phyloP scores from a whole-genome alignment of 2,888 invertebrate genomes.

The Allophyes oxyacanthae region DNA sequence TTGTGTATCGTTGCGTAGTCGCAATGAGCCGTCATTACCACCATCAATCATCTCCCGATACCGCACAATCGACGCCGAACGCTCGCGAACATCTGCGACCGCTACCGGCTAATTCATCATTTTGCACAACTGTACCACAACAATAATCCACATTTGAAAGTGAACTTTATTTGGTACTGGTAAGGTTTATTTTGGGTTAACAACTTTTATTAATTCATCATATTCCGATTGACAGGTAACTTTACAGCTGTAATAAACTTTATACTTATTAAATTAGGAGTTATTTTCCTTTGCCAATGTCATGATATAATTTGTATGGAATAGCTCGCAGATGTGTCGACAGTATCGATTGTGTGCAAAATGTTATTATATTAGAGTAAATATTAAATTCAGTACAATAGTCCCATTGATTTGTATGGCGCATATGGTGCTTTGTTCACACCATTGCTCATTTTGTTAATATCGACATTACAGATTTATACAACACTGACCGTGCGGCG shows the following conservation, averaged over 20 bases:
- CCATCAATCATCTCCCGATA: conserved; percentile 58
- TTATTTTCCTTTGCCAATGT: conserved; percentile 26
- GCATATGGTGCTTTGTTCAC: conserved; percentile 48
- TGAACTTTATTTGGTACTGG: background rate
- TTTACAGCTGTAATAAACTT: conserved; percentile 35
- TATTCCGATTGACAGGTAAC: conserved; percentile 47
- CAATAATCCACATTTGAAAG: conserved; percentile 2
- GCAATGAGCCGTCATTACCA: conserved; percentile 45
- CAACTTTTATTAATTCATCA: conserved; percentile 48
- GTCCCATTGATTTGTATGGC: conserved; percentile 38
- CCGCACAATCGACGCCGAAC: conserved; percentile 43
- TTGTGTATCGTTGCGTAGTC: conserved; percentile 47
- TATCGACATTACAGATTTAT: conserved; percentile 50
- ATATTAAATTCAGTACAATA: conserved; percentile 53
- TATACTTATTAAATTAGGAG: conserved; percentile 27
- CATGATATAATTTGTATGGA: conserved; percentile 8
- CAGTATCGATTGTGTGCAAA: conserved; percentile 52
- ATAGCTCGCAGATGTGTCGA: conserved; percentile 58
- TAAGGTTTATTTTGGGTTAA: conserved; percentile 17
- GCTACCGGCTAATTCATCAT: conserved; percentile 56
- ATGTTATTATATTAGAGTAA: conserved; percentile 56
- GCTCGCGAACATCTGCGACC: conserved; percentile 56
- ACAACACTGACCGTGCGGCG: conserved; percentile 32
- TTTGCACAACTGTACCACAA: conserved; percentile 42
- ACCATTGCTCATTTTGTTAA: conserved; percentile 61